These are phyloP conservation scores for Piaya cayana DNA, from an alignment of 2,113 vertebrate species.

Conservation along the genomic window DNA sequence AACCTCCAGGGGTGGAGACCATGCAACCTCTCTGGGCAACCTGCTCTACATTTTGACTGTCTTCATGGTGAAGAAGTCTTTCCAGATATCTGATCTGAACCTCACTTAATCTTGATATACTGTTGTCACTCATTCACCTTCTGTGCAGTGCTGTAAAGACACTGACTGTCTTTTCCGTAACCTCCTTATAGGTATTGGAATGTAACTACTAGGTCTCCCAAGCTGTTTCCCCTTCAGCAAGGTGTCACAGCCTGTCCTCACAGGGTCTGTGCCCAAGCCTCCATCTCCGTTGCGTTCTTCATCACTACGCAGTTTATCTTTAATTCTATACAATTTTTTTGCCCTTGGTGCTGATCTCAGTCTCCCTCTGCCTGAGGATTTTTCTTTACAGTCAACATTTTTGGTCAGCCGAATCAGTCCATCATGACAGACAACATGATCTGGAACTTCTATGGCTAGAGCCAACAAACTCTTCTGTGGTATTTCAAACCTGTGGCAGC, in stretches of 20 bases:
- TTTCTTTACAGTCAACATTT: background rate
- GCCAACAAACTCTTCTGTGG: background rate
- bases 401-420: background rate
- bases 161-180: background rate
- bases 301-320: background rate
- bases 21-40: background rate
- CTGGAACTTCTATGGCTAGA: background rate
- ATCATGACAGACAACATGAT: background rate
- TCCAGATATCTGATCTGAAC: background rate
- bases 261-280: background rate
- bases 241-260: background rate
- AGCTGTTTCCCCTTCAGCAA: background rate
- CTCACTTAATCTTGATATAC: background rate
- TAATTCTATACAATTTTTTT: background rate
- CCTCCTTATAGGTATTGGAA: background rate
- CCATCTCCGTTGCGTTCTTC: background rate
- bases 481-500: background rate
- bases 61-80: background rate
- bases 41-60: background rate
- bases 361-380: background rate
- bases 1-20: background rate
- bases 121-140: background rate
- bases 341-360: background rate
- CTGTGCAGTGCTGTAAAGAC: background rate
- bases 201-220: background rate